These are phyloP conservation scores for Clarias batrachus DNA, from an alignment of 2,113 vertebrate species.

Conservation along the genomic window DNA sequence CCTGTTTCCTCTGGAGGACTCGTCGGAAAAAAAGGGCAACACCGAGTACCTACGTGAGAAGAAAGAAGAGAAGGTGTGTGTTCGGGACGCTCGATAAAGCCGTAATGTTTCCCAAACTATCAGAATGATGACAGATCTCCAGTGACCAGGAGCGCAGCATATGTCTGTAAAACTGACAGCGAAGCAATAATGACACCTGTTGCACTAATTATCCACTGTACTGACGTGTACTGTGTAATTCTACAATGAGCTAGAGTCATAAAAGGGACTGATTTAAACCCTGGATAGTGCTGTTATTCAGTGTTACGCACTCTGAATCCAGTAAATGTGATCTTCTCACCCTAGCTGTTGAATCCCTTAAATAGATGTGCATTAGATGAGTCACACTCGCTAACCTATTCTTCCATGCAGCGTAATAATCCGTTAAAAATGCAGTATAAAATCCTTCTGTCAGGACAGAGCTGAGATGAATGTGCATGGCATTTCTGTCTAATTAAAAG, in stretches of 20 bases:
- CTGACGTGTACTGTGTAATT: not conserved
- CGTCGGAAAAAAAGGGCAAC: conserved; percentile 74
- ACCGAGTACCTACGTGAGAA: conserved; percentile 84
- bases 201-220: not conserved
- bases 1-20: conserved; percentile 80
- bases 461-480: not conserved
- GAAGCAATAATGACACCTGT: not conserved
- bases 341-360: not conserved
- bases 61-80: conserved; percentile 78
- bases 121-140: not conserved
- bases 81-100: not conserved
- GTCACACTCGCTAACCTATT: not conserved
- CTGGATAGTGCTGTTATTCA: not conserved
- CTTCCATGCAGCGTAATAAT: not conserved
- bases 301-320: not conserved
- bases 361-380: not conserved
- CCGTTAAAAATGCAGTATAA: not conserved
- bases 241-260: not conserved
- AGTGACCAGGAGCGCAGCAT: not conserved
- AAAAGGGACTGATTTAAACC: not conserved
- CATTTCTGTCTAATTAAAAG: not conserved
- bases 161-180: not conserved
- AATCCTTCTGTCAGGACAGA: not conserved
- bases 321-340: not conserved
- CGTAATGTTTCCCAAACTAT: not conserved